These are phyloP conservation scores for Nephrotoma guestfalica DNA, from an alignment of 2,888 invertebrate species.

Conservation along the genomic window DNA sequence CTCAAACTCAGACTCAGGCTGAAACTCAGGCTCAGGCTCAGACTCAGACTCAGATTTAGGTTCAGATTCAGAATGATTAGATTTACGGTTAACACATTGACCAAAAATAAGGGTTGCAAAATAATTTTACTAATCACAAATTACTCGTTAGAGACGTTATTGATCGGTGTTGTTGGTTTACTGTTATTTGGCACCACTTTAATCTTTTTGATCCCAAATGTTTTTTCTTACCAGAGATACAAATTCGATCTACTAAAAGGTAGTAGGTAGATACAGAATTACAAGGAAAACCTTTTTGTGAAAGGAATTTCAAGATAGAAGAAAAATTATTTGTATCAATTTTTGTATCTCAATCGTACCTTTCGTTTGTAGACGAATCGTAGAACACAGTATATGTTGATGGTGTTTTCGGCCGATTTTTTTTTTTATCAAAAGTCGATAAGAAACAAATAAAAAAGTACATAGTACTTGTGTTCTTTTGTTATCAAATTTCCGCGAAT, in stretches of 20 bases:
- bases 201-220: not conserved
- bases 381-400: not conserved
- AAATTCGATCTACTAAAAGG: not conserved
- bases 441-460: not conserved
- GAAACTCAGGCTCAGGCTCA: too few relatives aligned
- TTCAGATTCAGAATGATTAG: too few relatives aligned
- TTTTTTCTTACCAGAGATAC: not conserved
- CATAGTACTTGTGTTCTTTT: not conserved
- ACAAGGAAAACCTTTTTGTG: not conserved
- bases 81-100: too few relatives aligned
- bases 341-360: not conserved
- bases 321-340: not conserved
- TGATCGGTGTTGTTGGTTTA: not conserved
- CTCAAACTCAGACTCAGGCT: too few relatives aligned
- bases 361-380: not conserved
- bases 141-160: not conserved
- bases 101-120: too few relatives aligned
- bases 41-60: too few relatives aligned
- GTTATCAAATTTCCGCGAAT: not conserved
- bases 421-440: not conserved
- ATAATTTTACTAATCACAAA: too few relatives aligned
- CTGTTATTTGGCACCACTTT: not conserved
- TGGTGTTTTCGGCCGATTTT: not conserved
- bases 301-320: not conserved
- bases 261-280: not conserved